A percentile compares a stretch with the other conserved stretches of the same genome.
phyloP scores from a whole-genome alignment of 2,113 vertebrate genomes.

The Chaetodon trifascialis region DNA sequence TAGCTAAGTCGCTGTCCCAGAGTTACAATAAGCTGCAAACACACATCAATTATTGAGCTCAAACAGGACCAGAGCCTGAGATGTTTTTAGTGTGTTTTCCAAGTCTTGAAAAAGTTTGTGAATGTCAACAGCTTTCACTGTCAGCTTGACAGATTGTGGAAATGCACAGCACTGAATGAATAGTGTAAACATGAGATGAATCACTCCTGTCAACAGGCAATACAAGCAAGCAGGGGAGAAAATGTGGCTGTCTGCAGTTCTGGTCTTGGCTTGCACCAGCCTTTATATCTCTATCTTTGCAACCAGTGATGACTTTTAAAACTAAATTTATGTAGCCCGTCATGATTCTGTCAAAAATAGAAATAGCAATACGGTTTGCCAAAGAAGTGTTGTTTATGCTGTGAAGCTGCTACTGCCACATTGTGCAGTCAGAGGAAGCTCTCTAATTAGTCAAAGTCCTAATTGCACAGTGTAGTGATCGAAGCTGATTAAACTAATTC shows the following conservation, averaged over 20 bases:
- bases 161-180: constrained; percentile 52
- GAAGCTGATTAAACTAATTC: neutral
- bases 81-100: constrained; percentile 45
- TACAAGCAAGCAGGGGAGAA: constrained; percentile 25
- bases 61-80: constrained; percentile 24
- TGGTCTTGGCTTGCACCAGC: constrained; percentile 14
- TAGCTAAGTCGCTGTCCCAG: neutral
- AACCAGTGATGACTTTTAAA: constrained; percentile 22
- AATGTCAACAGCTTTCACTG: constrained; percentile 64
- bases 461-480: neutral
- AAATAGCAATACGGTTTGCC: constrained; percentile 1
- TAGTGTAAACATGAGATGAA: constrained; percentile 70
- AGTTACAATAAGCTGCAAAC: constrained; percentile 33
- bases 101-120: constrained; percentile 53
- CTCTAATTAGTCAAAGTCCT: constrained; percentile 9
- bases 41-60: constrained; percentile 54
- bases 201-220: constrained; percentile 60
- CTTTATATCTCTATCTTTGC: constrained; percentile 22
- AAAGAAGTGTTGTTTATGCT: constrained; percentile 1
- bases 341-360: constrained; percentile 3
- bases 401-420: neutral
- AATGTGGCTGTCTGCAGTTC: constrained; percentile 5
- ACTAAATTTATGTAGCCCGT: neutral
- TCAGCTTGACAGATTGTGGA: constrained; percentile 68
- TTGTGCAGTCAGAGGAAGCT: constrained; percentile 2